phyloP scores from a whole-genome alignment of 64 coral and sea anemone genomes.

The Dendronephthya gigantea region DNA sequence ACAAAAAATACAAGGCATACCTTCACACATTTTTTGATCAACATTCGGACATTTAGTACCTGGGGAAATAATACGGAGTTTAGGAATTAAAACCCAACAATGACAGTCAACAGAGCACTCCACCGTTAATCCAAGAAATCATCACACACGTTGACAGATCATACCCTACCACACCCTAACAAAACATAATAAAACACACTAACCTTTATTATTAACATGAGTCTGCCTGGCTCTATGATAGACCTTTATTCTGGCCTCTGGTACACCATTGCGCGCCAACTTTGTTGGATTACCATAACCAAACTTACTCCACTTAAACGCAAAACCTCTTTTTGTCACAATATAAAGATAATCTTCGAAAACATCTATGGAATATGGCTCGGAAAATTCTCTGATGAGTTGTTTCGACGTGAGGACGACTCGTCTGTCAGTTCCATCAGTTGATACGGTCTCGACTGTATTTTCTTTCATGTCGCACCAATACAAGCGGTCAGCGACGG shows the following conservation, averaged over 20 bases:
- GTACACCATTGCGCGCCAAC: background rate
- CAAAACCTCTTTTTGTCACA: background rate
- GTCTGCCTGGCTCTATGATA: background rate
- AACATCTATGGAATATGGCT: background rate
- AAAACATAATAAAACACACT: background rate
- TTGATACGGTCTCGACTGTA: background rate
- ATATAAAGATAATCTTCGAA: constrained; percentile 2
- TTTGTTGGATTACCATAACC: background rate
- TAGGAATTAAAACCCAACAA: too few species aligned
- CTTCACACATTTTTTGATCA: background rate
- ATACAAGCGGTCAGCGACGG: background rate
- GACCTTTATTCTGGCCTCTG: background rate
- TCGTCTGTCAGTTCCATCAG: background rate
- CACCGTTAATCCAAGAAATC: too few species aligned
- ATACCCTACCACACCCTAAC: too few species aligned
- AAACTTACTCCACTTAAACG: background rate
- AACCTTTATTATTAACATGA: background rate
- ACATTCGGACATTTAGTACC: background rate
- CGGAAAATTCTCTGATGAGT: background rate
- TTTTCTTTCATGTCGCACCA: constrained; percentile 17
- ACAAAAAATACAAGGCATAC: background rate
- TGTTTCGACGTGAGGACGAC: background rate
- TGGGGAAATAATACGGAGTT: background rate
- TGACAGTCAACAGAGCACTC: too few species aligned
- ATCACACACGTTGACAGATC: too few species aligned